Base-by-base conservation (phyloP, 2,888 invertebrate species). In the Temnothorax unifasciatus region DNA sequence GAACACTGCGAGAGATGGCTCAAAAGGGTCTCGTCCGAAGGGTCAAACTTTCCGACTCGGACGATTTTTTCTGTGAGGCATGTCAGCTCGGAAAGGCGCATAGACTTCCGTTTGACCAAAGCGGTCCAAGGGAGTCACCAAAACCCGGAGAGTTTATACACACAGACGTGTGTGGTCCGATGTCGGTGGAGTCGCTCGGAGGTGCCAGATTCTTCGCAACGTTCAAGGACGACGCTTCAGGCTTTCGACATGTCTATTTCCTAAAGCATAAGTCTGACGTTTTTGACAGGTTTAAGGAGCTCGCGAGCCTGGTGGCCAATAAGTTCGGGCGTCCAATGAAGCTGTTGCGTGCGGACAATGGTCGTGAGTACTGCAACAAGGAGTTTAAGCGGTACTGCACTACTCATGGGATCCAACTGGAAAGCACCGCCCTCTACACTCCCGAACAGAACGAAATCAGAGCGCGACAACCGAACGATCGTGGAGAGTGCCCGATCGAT, bases 1-100 rank as follows among this genome's bases (percentile, higher is more conserved):
- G 84, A 4, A 83, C 87, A 15, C 61, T 90, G 1, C 79, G 79
- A 6, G 83, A 89, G 11, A 86, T 90, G 85, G 76, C 86, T 1
- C 77, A 87, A 3, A 90, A 85, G 29, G 84, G 52, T 4, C 47
- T 84, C 11, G 76, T 89, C 34, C 76, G 63, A 1, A 84, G 87
- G 0, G 47, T 90, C 21, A 85, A 82, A 8, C 1, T 87, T 4
- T 82, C 82, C 13, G 82, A 85, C 34, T 15, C 18, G 0, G 71
- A 83, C 18, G 71, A 87, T 13, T 73, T 91, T 15, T 86, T 87
- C 44, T 91, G 90, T 82, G 85, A 86, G 66, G 29, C 83, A 0
- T 91, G 89, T 61, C 61, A 82, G 9, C 73, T 82, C 44, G 87
- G 88, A 13, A 92, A 91, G 69, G 82, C 85, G 11, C 89, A 90